Evolutionary conservation across 2,797 vertebrate genomes (phyloP).

Genomic region (Atherinosoma microstoma): DNA sequence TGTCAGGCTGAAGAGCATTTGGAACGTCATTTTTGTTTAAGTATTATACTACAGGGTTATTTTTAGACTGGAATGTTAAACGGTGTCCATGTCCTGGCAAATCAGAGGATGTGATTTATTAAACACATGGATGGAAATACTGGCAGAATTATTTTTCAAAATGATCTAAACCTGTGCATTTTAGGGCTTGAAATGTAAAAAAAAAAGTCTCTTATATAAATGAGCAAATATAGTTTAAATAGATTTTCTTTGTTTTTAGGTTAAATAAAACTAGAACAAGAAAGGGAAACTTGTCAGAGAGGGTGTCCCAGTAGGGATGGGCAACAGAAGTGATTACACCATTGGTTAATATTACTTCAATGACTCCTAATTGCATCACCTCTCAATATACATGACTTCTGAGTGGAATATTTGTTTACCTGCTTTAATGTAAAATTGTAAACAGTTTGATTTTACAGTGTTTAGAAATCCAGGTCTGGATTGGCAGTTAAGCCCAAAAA

Average conservation of each 20-base stretch:
- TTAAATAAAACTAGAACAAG: too few relatives aligned
- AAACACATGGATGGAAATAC: rapidly evolving
- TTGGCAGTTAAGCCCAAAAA: too few relatives aligned
- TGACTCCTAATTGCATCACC: not conserved
- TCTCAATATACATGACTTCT: not conserved
- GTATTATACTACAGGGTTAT: not conserved
- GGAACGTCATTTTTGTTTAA: not conserved
- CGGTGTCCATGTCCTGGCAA: not conserved
- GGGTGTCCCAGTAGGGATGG: too few relatives aligned
- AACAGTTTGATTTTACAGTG: too few relatives aligned
- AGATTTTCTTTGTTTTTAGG: too few relatives aligned
- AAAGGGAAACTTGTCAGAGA: too few relatives aligned
- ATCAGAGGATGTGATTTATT: not conserved
- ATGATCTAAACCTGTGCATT: not conserved
- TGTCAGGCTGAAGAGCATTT: not conserved
- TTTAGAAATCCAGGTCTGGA: too few relatives aligned
- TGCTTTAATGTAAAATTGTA: too few relatives aligned
- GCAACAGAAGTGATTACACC: not conserved
- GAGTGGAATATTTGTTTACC: not conserved
- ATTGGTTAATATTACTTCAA: not conserved
- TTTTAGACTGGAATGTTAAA: not conserved
- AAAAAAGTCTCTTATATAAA: not conserved
- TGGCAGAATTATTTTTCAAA: not conserved
- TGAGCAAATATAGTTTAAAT: too few relatives aligned
- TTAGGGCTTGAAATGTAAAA: not conserved